These are phyloP conservation scores for Liparis tanakae DNA, from an alignment of 2,797 vertebrate species.

Conservation along the genomic window DNA sequence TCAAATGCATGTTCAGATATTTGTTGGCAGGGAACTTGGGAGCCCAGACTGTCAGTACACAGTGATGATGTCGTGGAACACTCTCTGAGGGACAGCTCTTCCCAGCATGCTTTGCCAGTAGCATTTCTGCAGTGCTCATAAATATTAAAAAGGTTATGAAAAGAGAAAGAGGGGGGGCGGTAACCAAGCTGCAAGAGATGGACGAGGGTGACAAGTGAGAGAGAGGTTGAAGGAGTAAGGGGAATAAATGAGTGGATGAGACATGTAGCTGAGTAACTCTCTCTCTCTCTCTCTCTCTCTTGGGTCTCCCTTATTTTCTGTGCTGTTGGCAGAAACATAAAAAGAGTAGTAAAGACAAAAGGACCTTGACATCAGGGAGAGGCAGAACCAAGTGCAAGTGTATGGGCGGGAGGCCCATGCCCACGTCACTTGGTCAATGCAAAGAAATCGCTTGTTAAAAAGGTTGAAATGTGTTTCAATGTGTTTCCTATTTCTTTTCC, in stretches of 20 bases:
- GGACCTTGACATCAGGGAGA: background rate
- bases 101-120: slow-evolving; percentile 77
- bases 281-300: background rate
- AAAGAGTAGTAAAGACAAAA: slow-evolving; percentile 1
- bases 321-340: slow-evolving; percentile 18
- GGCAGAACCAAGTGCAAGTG: background rate
- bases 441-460: slow-evolving; percentile 14
- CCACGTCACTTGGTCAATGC: background rate
- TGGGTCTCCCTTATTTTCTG: background rate
- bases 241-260: slow-evolving; percentile 36
- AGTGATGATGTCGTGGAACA: slow-evolving; percentile 68
- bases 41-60: slow-evolving; percentile 54
- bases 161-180: slow-evolving; percentile 39
- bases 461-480: background rate
- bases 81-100: slow-evolving; percentile 67
- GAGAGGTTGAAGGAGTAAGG: slow-evolving; percentile 24
- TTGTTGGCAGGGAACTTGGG: slow-evolving; percentile 18
- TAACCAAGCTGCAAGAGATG: slow-evolving; percentile 27
- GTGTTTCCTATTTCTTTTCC: background rate
- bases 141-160: slow-evolving; percentile 80
- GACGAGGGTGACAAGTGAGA: slow-evolving; percentile 15
- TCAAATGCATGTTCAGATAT: slow-evolving; percentile 24
- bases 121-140: slow-evolving; percentile 82
- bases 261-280: slow-evolving; percentile 33
- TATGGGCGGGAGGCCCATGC: background rate